Conservation (phyloP, 2,113 vertebrate genomes). For the Paedocypris sp. region DNA sequence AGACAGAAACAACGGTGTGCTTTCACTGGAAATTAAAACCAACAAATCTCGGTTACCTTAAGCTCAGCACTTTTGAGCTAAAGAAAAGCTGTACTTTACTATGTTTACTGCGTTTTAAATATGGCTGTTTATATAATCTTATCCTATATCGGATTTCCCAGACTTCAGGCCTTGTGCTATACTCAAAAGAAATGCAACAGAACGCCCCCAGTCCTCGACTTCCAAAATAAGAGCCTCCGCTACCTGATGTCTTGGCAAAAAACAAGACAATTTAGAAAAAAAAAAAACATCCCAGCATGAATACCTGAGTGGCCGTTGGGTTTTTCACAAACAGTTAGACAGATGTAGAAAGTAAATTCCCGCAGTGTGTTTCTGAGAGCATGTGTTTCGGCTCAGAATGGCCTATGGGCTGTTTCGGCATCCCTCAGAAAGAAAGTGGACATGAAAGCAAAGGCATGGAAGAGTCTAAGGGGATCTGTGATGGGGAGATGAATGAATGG, state of each 20-base stretch:
- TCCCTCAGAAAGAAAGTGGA: background rate
- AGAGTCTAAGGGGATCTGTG: slow-evolving; percentile 31
- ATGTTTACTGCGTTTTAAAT: background rate
- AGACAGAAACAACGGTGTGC: too few species aligned
- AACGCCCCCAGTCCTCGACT: background rate
- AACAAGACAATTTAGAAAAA: background rate
- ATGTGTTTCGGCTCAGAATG: slow-evolving; percentile 26
- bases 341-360: slow-evolving; percentile 11
- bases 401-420: background rate
- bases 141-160: background rate
- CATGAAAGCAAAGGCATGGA: slow-evolving; percentile 28
- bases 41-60: too few species aligned
- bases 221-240: background rate
- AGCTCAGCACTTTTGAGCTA: too few species aligned
- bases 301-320: background rate
- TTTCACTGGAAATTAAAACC: too few species aligned
- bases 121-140: background rate
- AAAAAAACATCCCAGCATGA: background rate
- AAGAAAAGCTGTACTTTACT: too few species aligned
- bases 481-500: background rate
- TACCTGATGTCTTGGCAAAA: background rate
- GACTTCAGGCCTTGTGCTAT: background rate
- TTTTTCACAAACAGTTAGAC: background rate
- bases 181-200: background rate
- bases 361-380: slow-evolving; percentile 17